A percentile compares a stretch with the other conserved stretches of the same genome.
Evolutionary conservation across 2,888 invertebrate species (phyloP).

Genomic region (Dusona sp.): DNA sequence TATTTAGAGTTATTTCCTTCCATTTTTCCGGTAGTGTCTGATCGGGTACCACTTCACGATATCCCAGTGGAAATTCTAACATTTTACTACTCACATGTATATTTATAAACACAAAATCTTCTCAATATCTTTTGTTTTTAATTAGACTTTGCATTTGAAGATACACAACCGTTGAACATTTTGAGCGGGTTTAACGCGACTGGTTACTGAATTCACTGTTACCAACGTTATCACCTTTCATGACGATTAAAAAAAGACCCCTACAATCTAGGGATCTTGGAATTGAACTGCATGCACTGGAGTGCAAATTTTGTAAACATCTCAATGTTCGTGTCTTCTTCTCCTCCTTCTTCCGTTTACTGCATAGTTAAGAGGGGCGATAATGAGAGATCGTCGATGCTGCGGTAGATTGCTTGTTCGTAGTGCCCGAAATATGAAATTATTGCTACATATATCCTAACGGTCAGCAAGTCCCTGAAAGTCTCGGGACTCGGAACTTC

Average conservation of each 20-base stretch:
- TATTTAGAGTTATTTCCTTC: constrained; percentile 93
- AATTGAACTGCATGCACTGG: not conserved
- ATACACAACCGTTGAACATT: constrained; percentile 56
- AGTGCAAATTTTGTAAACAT: not conserved
- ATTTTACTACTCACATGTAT: constrained; percentile 67
- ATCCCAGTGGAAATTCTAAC: constrained; percentile 86
- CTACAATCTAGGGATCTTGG: not conserved
- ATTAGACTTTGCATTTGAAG: constrained; percentile 61
- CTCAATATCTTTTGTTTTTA: constrained; percentile 47
- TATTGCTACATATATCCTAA: too few species aligned
- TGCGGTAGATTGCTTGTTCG: too few species aligned
- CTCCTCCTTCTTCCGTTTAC: too few species aligned
- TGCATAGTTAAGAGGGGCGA: too few species aligned
- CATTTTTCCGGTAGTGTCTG: constrained; percentile 91
- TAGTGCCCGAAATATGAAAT: too few species aligned
- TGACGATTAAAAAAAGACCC: not conserved
- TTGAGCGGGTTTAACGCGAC: constrained; percentile 36
- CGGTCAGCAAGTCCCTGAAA: too few species aligned
- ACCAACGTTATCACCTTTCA: not conserved
- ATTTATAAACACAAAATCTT: constrained; percentile 32
- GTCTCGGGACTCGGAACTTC: too few species aligned
- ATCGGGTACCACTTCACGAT: constrained; percentile 93
- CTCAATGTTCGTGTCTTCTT: too few species aligned
- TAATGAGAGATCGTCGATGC: too few species aligned
- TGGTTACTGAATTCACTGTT: constrained; percentile 10